Percentiles rank a stretch among this genome's conserved stretches.
Conservation (phyloP, 2,888 invertebrate genomes). For the Aporophyla lueneburgensis region DNA sequence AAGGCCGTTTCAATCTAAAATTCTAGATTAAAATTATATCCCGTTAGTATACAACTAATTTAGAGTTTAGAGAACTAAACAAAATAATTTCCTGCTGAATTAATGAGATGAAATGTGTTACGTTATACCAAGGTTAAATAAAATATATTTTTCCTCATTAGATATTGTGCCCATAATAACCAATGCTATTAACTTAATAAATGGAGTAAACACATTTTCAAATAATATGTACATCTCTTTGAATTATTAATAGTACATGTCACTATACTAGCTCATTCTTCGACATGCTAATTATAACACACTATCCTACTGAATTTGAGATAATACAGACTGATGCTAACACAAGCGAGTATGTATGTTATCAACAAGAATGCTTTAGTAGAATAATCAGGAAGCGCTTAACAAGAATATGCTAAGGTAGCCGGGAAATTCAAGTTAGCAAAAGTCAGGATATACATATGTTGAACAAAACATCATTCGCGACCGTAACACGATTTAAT, state of each 20-base stretch:
- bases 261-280: slow-evolving; percentile 6
- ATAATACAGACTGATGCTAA: not conserved
- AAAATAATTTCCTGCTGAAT: slow-evolving; percentile 1
- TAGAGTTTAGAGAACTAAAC: not conserved
- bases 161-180: not conserved
- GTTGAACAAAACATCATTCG: too few species aligned
- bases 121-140: slow-evolving; percentile 1
- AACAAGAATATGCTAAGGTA: too few species aligned
- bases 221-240: slow-evolving; percentile 1
- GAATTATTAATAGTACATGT: slow-evolving; percentile 2
- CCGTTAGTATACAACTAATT: not conserved
- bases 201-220: not conserved
- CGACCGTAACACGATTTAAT: too few species aligned
- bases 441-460: too few species aligned
- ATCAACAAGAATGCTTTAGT: not conserved
- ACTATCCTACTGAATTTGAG: not conserved
- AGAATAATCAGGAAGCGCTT: not conserved
- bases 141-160: slow-evolving; percentile 9
- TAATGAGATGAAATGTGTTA: slow-evolving; percentile 5
- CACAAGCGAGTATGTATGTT: not conserved
- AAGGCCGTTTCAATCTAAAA: slow-evolving; percentile 8
- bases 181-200: not conserved
- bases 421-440: too few species aligned
- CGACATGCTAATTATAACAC: slow-evolving; percentile 8
- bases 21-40: not conserved